These are phyloP conservation scores for Metellina segmentata DNA, from an alignment of 2,888 invertebrate genomes.

Conservation along the genomic window DNA sequence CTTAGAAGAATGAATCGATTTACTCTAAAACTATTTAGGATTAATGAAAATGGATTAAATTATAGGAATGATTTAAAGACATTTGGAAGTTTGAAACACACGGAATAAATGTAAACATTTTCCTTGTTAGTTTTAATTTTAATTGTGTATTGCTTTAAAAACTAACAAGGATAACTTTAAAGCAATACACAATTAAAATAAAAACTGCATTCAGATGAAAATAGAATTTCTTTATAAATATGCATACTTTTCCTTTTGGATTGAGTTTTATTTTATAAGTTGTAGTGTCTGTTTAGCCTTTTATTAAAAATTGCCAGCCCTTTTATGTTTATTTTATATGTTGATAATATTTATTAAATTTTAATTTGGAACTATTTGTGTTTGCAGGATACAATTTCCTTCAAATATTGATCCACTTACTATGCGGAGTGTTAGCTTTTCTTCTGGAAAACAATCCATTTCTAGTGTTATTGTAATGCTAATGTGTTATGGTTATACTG, in stretches of 20 bases:
- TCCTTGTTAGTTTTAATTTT: too few relatives aligned
- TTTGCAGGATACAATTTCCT: conserved; percentile 77
- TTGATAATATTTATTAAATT: neutral
- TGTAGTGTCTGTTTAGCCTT: neutral
- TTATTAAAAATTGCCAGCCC: neutral
- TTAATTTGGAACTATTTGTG: conserved; percentile 1
- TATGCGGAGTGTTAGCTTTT: conserved; percentile 51
- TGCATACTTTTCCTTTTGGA: too few relatives aligned
- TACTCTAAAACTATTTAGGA: neutral
- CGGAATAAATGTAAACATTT: too few relatives aligned
- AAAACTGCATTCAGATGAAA: too few relatives aligned
- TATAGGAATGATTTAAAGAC: too few relatives aligned
- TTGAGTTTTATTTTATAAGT: neutral
- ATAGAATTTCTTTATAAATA: too few relatives aligned
- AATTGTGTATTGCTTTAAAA: too few relatives aligned
- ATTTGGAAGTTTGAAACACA: too few relatives aligned
- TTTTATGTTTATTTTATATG: neutral
- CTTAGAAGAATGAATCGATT: neutral
- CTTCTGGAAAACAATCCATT: conserved; percentile 58
- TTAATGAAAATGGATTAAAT: too few relatives aligned
- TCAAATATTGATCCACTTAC: conserved; percentile 77
- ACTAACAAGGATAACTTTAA: too few relatives aligned
- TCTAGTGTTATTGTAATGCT: conserved; percentile 77
- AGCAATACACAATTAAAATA: too few relatives aligned
- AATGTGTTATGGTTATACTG: conserved; percentile 78